Conservation (phyloP, 2,888 invertebrate genomes). For the Acleris laterana region DNA sequence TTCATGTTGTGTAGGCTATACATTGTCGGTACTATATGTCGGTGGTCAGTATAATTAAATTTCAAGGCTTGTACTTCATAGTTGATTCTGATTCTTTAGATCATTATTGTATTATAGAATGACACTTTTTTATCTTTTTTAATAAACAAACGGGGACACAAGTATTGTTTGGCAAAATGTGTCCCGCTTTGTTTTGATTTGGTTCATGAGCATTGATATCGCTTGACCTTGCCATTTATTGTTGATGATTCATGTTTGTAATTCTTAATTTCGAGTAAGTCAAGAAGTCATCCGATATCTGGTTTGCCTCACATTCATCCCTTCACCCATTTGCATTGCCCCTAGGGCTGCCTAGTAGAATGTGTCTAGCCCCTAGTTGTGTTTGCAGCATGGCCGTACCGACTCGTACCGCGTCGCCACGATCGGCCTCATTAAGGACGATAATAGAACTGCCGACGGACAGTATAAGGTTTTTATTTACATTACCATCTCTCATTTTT, state of each 20-base stretch:
- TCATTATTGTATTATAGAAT: conserved; percentile 34
- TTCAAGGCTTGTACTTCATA: conserved; percentile 35
- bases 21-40: conserved; percentile 27
- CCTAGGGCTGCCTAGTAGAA: conserved; percentile 79
- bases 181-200: conserved; percentile 43
- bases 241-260: not conserved
- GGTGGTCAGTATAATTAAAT: conserved; percentile 35
- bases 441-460: conserved; percentile 98
- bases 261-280: not conserved
- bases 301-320: conserved; percentile 49
- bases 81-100: conserved; percentile 33
- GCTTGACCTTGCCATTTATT: conserved; percentile 46
- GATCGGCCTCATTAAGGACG: conserved; percentile 95
- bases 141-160: conserved; percentile 21
- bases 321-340: conserved; percentile 75
- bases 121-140: conserved; percentile 24
- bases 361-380: conserved; percentile 84
- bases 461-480: conserved; percentile 92
- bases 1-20: conserved; percentile 32
- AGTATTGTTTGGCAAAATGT: not conserved
- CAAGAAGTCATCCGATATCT: conserved; percentile 54
- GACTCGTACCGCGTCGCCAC: conserved; percentile 99
- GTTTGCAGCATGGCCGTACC: conserved; percentile 95
- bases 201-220: conserved; percentile 51
- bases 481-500: conserved; percentile 64